Conservation (phyloP, 2,888 invertebrate genomes). For the Dolichomitus sp. region DNA sequence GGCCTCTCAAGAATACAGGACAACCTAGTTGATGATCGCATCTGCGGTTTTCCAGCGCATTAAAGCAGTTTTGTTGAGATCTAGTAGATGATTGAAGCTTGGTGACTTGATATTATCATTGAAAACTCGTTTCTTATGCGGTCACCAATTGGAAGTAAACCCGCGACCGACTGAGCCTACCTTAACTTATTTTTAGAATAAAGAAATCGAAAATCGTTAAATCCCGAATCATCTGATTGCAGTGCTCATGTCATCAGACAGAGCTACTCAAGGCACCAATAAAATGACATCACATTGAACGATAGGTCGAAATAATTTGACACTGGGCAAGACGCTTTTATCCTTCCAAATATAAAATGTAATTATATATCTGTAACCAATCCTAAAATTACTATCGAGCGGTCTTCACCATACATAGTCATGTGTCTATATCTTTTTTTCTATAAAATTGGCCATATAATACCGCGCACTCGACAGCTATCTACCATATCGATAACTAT, state of each 20-base stretch:
- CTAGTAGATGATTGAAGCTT: background rate
- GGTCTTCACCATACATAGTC: background rate
- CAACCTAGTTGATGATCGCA: background rate
- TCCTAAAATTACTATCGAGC: background rate
- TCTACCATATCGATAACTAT: background rate
- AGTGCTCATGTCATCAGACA: background rate
- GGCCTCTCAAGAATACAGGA: background rate
- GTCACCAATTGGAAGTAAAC: background rate
- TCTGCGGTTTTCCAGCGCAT: background rate
- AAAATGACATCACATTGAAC: background rate
- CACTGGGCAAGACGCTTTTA: background rate
- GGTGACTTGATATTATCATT: background rate
- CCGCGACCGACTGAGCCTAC: background rate
- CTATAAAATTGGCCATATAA: slow-evolving; percentile 2
- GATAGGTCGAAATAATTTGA: background rate
- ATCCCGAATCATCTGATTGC: too few species aligned
- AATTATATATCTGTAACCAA: background rate
- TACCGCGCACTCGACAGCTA: slow-evolving; percentile 1
- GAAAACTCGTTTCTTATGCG: background rate
- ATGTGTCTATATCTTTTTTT: background rate
- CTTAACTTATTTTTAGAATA: background rate
- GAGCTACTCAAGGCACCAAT: background rate
- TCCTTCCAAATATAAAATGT: background rate
- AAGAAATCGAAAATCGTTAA: background rate
- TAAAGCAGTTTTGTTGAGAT: background rate